Evolutionary conservation across 2,113 vertebrate species (phyloP).

Genomic region (Vicugna pacos): DNA sequence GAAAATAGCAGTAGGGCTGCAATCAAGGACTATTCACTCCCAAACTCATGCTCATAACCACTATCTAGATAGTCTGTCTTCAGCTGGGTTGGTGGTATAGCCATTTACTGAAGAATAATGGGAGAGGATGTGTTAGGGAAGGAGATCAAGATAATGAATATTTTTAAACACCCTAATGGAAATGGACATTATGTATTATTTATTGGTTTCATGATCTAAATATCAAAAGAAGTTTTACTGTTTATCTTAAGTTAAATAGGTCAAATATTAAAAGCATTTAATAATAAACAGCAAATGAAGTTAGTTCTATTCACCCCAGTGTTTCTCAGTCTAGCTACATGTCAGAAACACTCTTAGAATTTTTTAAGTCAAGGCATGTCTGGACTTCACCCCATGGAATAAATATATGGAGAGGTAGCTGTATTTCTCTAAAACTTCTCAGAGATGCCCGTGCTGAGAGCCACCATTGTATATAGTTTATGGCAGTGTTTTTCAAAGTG

Average conservation of each 20-base stretch:
- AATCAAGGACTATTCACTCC: background rate
- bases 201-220: background rate
- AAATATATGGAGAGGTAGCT: background rate
- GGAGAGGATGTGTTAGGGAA: background rate
- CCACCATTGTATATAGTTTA: background rate
- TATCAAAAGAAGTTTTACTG: background rate
- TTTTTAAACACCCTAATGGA: background rate
- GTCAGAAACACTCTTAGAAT: background rate
- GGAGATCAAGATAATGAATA: background rate
- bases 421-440: constrained; percentile 11
- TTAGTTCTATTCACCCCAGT: background rate
- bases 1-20: background rate
- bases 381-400: background rate
- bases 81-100: background rate
- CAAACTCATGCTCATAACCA: background rate
- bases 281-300: background rate
- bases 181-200: background rate
- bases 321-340: background rate
- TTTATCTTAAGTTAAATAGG: background rate
- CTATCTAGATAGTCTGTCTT: background rate
- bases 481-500: background rate
- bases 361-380: background rate
- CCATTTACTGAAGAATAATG: background rate
- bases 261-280: background rate
- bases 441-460: background rate